phyloP scores from a whole-genome alignment of 2,113 vertebrate genomes.

The Bubo blakistoni region DNA sequence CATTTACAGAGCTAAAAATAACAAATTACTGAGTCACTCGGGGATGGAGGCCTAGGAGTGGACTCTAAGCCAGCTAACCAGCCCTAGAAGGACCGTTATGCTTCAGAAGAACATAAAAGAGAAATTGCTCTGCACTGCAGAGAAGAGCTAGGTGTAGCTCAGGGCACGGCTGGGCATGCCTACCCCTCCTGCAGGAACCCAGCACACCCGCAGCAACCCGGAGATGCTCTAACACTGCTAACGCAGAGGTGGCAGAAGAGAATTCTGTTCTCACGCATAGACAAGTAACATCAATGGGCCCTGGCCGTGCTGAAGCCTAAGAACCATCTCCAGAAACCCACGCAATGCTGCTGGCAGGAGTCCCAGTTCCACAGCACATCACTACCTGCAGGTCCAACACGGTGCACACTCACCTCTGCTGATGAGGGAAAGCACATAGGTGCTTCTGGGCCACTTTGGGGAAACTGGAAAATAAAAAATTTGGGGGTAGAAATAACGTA shows the following conservation, averaged over 20 bases:
- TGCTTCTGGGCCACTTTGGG: too few species aligned
- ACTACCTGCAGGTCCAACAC: not conserved
- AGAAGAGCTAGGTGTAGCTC: not conserved
- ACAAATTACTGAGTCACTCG: not conserved
- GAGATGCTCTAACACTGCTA: not conserved
- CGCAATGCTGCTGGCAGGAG: not conserved
- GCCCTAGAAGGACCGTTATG: not conserved
- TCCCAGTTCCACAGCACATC: not conserved
- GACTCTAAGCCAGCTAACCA: not conserved
- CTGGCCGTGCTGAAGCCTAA: rapidly evolving
- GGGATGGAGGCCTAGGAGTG: not conserved
- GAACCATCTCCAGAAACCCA: not conserved
- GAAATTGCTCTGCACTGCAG: not conserved
- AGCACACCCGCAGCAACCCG: not conserved
- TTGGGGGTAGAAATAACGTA: not conserved
- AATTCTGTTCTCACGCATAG: not conserved
- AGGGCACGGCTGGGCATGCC: not conserved
- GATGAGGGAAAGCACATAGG: not conserved
- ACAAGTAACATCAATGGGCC: not conserved
- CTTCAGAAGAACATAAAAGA: not conserved
- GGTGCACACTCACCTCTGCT: not conserved
- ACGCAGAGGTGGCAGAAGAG: not conserved
- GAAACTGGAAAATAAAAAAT: not conserved
- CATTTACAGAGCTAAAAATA: not conserved
- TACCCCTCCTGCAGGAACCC: not conserved